phyloP scores from a whole-genome alignment of 2,888 invertebrate species.

The Sthenelais limicola region DNA sequence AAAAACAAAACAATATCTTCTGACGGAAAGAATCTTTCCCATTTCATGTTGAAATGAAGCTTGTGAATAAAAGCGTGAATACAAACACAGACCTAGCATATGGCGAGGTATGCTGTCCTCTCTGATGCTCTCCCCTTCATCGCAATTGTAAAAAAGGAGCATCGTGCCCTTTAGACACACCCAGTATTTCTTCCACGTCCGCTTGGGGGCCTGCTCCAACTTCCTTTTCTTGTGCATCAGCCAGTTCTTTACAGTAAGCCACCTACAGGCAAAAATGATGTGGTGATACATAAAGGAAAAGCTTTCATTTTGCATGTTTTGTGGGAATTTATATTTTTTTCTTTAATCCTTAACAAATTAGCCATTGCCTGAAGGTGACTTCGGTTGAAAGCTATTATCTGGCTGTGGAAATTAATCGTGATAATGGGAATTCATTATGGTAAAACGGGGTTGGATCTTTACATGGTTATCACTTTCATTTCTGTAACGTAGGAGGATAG shows the following conservation, averaged over 20 bases:
- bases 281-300: neutral
- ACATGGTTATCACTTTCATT: no score
- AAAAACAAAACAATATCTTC: conserved; percentile 2
- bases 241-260: conserved; percentile 98
- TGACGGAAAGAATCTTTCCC: neutral
- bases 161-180: conserved; percentile 98
- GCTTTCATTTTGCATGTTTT: no score
- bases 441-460: no score
- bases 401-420: no score
- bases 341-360: no score
- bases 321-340: no score
- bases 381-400: no score
- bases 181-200: conserved; percentile 99
- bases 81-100: conserved; percentile 66
- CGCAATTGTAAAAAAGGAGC: conserved; percentile 84
- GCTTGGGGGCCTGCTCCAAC: conserved; percentile 94
- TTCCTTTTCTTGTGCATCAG: conserved; percentile 95
- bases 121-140: conserved; percentile 60
- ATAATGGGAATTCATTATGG: no score
- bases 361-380: no score
- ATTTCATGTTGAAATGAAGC: no score
- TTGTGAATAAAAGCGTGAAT: no score
- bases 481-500: no score
- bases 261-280: conserved; percentile 79
- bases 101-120: conserved; percentile 67